Base-by-base conservation (phyloP, 2,797 vertebrate genomes). In the Falco columbarius region DNA sequence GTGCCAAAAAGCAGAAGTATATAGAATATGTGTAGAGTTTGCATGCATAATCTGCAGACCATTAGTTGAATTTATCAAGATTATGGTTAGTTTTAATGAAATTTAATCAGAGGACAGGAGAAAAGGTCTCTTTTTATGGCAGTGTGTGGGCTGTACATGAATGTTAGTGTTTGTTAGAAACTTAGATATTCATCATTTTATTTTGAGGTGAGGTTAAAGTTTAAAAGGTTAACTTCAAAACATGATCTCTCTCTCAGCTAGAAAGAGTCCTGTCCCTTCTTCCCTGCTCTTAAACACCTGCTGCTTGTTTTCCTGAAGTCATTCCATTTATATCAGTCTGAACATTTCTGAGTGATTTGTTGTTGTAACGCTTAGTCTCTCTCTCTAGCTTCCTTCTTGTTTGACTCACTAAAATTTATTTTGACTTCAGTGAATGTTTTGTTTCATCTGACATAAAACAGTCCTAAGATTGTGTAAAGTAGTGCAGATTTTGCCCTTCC, bases 51-150 rank as follows among this genome's bases (percentile, higher is more conserved):
- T 91, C 58, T 90, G 38, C 56, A 84, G 89, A 74, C 32, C 24
- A 27, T 8, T n/a, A 47, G 59, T 14, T 67, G 52, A 56, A 68
- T 81, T 88, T 81, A 67, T 46, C 58, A 46, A 76, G 44, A 29
- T 84, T 89, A 16, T 66, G 65, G 30, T 75, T 95, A n/a, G 30
- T 51, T 93, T 46, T 92, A 81, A 51, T 49, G 72, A 59, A 83
- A 27, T 91, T 90, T 89, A 89, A 73, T 62, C n/a, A 47, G 59
- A 79, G 47, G 13, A 7, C 54, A 42, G 47, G 46, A 71, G 63
- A 79, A 85, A 47, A 32, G n/a, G 49, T 10, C 36, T 51, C 40
- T 75, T 42, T 67, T 65, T 72, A 61, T 24, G 44, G 67, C 32
- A 76, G 32, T 16, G 22, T 73, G 70, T 77, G 52, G 51, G n/a